Evolutionary conservation across 2,113 vertebrate species (phyloP).

Genomic region (Callipepla californica): DNA sequence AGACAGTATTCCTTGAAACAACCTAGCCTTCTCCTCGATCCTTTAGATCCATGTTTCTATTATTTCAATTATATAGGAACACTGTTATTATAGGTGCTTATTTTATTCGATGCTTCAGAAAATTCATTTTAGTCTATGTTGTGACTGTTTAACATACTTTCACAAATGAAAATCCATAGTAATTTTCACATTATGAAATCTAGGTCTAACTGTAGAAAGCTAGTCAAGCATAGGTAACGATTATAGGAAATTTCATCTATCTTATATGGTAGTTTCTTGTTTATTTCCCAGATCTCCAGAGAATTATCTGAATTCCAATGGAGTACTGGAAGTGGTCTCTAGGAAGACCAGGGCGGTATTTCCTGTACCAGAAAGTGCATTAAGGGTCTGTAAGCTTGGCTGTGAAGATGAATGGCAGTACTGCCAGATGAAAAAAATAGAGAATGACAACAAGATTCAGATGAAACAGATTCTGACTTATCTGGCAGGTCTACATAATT

Average conservation of each 20-base stretch:
- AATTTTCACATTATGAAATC: neutral
- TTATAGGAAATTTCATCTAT: slow-evolving; percentile 40
- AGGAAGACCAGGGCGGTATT: slow-evolving; percentile 9
- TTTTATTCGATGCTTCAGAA: neutral
- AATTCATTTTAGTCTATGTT: neutral
- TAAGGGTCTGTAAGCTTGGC: slow-evolving; percentile 64
- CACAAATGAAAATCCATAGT: neutral
- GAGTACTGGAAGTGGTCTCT: slow-evolving; percentile 63
- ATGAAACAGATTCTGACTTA: slow-evolving; percentile 77
- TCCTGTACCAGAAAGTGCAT: slow-evolving; percentile 73
- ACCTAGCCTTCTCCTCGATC: neutral
- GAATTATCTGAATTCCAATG: slow-evolving; percentile 55
- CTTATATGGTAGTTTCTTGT: slow-evolving; percentile 28
- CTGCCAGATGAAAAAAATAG: slow-evolving; percentile 70
- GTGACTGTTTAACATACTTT: neutral
- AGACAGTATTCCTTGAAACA: neutral
- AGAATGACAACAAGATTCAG: slow-evolving; percentile 71
- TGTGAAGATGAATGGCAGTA: slow-evolving; percentile 73
- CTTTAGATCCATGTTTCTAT: neutral
- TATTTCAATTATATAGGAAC: neutral
- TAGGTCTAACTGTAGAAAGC: neutral
- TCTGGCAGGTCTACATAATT: slow-evolving; percentile 79
- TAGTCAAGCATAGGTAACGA: neutral
- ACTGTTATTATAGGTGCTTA: neutral
- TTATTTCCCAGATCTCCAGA: slow-evolving; percentile 59